Conservation (phyloP, 2,113 vertebrate genomes). For the Puma concolor region DNA sequence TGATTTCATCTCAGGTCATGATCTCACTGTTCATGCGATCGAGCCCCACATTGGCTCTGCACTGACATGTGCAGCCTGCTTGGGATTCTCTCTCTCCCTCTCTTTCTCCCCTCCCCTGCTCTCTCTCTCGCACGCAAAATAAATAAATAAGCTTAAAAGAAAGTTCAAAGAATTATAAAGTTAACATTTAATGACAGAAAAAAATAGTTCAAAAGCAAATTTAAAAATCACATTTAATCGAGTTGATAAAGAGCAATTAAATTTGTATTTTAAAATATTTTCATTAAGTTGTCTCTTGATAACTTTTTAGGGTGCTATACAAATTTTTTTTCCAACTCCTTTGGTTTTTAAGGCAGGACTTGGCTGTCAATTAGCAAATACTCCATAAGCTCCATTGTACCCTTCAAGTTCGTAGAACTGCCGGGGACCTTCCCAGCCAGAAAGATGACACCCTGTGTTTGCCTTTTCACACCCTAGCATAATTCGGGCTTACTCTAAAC, state of each 20-base stretch:
- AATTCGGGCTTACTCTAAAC: neutral
- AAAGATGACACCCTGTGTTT: neutral
- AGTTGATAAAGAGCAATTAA: neutral
- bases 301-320: neutral
- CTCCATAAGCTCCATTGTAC: neutral
- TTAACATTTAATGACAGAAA: neutral
- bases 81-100: no score
- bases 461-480: neutral
- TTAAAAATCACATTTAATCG: neutral
- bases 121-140: accelerated
- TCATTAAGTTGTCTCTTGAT: neutral
- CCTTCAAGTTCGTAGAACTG: neutral
- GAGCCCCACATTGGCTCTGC: no score
- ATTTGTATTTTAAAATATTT: neutral
- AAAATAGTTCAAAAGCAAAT: constrained; percentile 1
- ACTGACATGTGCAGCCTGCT: no score
- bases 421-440: neutral
- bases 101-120: no score
- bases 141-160: no score
- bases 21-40: no score
- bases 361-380: neutral
- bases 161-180: neutral
- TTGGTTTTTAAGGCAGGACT: neutral
- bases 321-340: neutral
- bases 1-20: no score